These are phyloP conservation scores for Champsocephalus esox DNA, from an alignment of 2,797 vertebrate species.

Conservation along the genomic window DNA sequence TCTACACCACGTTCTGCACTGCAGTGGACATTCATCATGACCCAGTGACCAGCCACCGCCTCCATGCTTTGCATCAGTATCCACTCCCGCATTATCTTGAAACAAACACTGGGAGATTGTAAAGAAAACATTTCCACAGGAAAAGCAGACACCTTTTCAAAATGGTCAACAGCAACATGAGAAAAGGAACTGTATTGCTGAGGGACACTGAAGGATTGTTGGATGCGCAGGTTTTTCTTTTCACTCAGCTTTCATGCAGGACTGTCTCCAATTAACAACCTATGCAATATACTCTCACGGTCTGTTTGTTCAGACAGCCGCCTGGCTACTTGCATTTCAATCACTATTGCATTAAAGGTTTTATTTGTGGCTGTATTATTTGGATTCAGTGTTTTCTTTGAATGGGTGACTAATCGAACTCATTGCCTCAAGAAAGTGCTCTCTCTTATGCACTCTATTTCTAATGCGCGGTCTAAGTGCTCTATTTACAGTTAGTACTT, in stretches of 20 bases:
- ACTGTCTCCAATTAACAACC: slow-evolving; percentile 73
- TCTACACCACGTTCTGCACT: slow-evolving; percentile 29
- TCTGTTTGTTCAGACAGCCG: slow-evolving; percentile 64
- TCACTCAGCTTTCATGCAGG: slow-evolving; percentile 61
- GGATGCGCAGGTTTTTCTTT: slow-evolving; percentile 50
- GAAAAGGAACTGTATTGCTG: slow-evolving; percentile 38
- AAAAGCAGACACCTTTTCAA: slow-evolving; percentile 32
- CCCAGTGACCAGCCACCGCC: slow-evolving; percentile 32
- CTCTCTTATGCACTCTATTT: no score
- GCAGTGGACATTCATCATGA: slow-evolving; percentile 32
- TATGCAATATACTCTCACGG: slow-evolving; percentile 78
- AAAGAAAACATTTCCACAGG: slow-evolving; percentile 6
- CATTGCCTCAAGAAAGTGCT: no score
- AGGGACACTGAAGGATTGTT: slow-evolving; percentile 27
- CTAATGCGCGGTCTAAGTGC: no score
- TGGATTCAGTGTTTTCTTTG: slow-evolving; percentile 37
- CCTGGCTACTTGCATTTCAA: slow-evolving; percentile 60
- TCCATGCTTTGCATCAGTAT: slow-evolving; percentile 42
- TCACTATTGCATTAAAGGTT: slow-evolving; percentile 74
- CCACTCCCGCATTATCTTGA: slow-evolving; percentile 31
- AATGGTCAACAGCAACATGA: slow-evolving; percentile 35
- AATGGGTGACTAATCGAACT: no score
- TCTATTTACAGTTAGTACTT: no score
- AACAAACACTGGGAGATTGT: slow-evolving; percentile 44
- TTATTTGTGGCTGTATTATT: slow-evolving; percentile 69